Evolutionary conservation across 1,140 invertebrate species (phyloP).

Genomic region (Panagrolaimus sp.): DNA sequence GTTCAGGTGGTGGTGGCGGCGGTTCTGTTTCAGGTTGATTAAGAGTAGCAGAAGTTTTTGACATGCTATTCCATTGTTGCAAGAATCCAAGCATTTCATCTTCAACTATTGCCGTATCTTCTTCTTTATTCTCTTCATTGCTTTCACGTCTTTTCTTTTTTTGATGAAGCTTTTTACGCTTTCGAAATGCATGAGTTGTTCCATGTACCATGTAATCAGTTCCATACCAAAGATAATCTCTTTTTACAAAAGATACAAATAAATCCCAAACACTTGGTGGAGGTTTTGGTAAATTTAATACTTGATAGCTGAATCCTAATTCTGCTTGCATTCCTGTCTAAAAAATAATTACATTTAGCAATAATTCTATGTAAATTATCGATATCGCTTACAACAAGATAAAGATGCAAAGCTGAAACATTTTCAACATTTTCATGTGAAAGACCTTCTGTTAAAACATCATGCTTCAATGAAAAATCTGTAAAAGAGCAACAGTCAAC

Average conservation of each 20-base stretch:
- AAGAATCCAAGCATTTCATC: conserved; percentile 13
- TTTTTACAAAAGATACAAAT: conserved; percentile 4
- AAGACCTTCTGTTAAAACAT: conserved; percentile 4
- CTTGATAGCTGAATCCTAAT: conserved; percentile 6
- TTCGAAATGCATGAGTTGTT: conserved; percentile 8
- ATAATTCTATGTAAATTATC: background rate
- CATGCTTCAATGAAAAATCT: background rate
- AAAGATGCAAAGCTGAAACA: conserved; percentile 1
- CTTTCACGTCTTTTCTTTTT: background rate
- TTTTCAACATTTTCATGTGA: background rate
- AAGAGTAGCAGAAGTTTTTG: background rate
- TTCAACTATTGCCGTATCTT: background rate
- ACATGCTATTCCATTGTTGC: conserved; percentile 10
- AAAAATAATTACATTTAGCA: background rate
- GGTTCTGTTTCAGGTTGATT: background rate
- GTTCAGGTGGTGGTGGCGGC: background rate
- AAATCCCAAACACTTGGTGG: background rate
- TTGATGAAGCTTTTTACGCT: background rate
- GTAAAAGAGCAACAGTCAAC: background rate
- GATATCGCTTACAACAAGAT: conserved; percentile 7
- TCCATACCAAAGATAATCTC: conserved; percentile 2
- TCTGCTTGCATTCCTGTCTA: conserved; percentile 6
- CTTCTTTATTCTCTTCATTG: background rate
- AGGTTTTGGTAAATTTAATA: background rate
- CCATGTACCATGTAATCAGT: conserved; percentile 12